A percentile compares a stretch with the other conserved stretches of the same genome.
phyloP scores from a whole-genome alignment of 2,888 invertebrate genomes.

The Scaptomyza parva region DNA sequence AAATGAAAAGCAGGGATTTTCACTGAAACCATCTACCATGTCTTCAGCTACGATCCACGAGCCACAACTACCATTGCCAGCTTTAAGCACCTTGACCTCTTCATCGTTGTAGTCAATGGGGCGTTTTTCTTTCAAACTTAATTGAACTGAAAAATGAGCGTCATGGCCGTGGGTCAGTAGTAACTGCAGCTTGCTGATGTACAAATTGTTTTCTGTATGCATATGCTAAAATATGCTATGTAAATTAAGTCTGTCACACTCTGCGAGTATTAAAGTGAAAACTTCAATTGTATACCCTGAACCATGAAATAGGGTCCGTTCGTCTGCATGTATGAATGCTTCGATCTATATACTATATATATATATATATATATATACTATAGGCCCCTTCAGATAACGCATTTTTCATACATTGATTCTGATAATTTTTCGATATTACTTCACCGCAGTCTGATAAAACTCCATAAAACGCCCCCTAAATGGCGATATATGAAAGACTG shows the following conservation, averaged over 20 bases:
- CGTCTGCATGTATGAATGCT: too few relatives aligned
- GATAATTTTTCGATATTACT: constrained; percentile 6
- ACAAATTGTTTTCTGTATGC: constrained; percentile 48
- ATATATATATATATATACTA: too few relatives aligned
- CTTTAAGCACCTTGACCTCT: constrained; percentile 70
- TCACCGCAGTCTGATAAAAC: constrained; percentile 19
- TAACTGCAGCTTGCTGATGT: constrained; percentile 29
- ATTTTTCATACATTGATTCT: too few relatives aligned
- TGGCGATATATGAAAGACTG: constrained; percentile 6
- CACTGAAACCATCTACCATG: constrained; percentile 20
- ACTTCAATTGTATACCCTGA: too few relatives aligned
- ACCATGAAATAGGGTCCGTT: too few relatives aligned
- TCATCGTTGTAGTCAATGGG: constrained; percentile 35
- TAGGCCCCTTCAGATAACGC: too few relatives aligned
- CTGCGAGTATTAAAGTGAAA: constrained; percentile 30
- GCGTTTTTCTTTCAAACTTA: constrained; percentile 61
- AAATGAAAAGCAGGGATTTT: neutral
- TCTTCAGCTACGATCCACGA: constrained; percentile 29
- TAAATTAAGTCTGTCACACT: constrained; percentile 52
- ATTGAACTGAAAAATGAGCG: constrained; percentile 60
- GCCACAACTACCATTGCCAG: constrained; percentile 30
- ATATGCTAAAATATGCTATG: constrained; percentile 52
- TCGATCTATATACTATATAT: too few relatives aligned
- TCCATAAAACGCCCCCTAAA: constrained; percentile 3
- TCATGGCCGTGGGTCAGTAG: constrained; percentile 33